Evolutionary conservation across 2,113 vertebrate genomes (phyloP).

Genomic region (Mus pahari): DNA sequence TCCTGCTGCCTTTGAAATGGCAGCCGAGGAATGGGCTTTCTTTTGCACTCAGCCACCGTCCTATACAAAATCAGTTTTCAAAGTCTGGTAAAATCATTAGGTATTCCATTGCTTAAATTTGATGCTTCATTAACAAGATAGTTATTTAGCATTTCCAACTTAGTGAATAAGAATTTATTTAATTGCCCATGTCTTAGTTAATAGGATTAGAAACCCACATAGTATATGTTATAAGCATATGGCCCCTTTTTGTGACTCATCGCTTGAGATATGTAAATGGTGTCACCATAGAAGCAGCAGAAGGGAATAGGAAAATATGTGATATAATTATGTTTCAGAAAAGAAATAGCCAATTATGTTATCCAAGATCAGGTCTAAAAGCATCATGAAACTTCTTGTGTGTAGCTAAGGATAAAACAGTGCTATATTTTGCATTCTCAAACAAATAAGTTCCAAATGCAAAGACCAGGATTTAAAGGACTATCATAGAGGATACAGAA

Average conservation of each 20-base stretch:
- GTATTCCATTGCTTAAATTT: constrained; percentile 51
- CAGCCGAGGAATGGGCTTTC: not conserved
- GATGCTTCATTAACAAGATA: constrained; percentile 50
- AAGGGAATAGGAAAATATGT: constrained; percentile 73
- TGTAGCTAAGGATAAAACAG: constrained; percentile 72
- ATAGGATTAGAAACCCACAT: constrained; percentile 75
- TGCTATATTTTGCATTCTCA: constrained; percentile 66
- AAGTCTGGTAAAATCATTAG: constrained; percentile 9
- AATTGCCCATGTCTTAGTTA: constrained; percentile 73
- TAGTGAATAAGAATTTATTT: constrained; percentile 70
- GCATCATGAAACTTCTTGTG: constrained; percentile 62
- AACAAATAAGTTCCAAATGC: constrained; percentile 66
- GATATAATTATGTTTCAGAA: constrained; percentile 64
- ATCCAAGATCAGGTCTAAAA: not conserved
- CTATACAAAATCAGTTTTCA: constrained; percentile 50
- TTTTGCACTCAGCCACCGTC: constrained; percentile 19
- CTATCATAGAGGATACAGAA: constrained; percentile 64
- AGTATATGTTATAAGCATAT: constrained; percentile 71
- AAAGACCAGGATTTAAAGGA: constrained; percentile 66
- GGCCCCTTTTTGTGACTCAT: constrained; percentile 75
- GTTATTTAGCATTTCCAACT: constrained; percentile 68
- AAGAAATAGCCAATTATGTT: constrained; percentile 60
- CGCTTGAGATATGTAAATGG: constrained; percentile 65
- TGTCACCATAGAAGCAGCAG: constrained; percentile 67
- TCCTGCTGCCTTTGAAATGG: constrained; percentile 12